Conservation (phyloP, 2,797 vertebrate genomes). For the Fundulus diaphanus region DNA sequence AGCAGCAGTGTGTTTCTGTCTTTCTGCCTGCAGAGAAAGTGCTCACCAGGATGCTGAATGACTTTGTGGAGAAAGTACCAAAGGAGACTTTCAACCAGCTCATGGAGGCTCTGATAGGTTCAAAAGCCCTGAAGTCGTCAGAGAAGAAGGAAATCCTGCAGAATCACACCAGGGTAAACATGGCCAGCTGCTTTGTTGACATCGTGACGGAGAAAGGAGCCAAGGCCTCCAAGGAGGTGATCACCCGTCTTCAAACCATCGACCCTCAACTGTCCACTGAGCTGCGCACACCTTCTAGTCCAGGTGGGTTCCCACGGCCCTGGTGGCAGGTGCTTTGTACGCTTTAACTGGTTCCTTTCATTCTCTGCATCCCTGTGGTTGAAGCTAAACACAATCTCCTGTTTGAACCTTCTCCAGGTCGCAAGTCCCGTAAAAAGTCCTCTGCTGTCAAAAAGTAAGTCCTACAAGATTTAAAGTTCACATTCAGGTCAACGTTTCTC, state of each 20-base stretch:
- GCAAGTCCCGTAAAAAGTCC: neutral
- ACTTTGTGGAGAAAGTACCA: constrained; percentile 2
- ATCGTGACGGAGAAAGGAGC: constrained; percentile 2
- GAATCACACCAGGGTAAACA: constrained; percentile 3
- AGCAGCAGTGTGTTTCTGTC: neutral
- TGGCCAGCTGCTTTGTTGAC: constrained; percentile 1
- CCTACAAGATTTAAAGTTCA: too few relatives aligned
- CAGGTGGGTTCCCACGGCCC: neutral
- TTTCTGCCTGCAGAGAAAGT: neutral
- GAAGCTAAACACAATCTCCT: neutral
- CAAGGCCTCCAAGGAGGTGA: neutral
- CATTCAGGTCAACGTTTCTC: too few relatives aligned
- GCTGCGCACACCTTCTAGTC: neutral
- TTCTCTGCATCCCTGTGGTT: neutral
- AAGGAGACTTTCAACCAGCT: neutral
- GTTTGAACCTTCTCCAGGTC: neutral
- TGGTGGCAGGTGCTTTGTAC: neutral
- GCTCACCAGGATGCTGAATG: neutral
- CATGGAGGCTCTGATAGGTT: neutral
- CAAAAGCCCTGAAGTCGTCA: neutral
- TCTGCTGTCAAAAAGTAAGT: neutral
- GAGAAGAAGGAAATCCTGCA: neutral
- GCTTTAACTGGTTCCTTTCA: too few relatives aligned
- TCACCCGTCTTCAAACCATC: neutral
- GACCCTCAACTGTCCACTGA: neutral